These are phyloP conservation scores for Natrix natrix DNA, from an alignment of 2,797 vertebrate genomes.

Conservation along the genomic window DNA sequence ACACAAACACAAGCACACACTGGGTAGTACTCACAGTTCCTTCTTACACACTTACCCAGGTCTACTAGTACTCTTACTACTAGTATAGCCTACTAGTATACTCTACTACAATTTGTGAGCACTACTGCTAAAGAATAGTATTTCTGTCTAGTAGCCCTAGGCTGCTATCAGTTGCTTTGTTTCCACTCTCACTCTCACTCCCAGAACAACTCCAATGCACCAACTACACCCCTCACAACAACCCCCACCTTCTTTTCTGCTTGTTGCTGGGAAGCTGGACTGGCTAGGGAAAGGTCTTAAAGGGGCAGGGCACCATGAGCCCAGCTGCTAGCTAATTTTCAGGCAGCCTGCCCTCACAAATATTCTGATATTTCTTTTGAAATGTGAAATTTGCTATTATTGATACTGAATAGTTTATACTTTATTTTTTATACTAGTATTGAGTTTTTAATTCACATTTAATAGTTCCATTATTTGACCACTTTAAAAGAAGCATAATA, in stretches of 20 bases:
- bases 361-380: background rate
- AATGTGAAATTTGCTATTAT: background rate
- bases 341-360: background rate
- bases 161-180: background rate
- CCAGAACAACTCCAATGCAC: background rate
- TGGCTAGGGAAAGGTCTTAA: background rate
- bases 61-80: background rate
- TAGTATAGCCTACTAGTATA: background rate
- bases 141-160: background rate
- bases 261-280: background rate
- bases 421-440: background rate
- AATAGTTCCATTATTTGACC: background rate
- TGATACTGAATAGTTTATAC: background rate
- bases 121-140: background rate
- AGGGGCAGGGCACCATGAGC: background rate
- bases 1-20: background rate
- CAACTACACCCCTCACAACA: background rate
- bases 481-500: background rate
- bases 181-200: background rate
- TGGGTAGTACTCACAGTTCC: background rate
- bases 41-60: background rate
- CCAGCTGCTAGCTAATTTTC: background rate
- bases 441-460: background rate
- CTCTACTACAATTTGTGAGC: background rate
- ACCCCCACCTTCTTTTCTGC: background rate